These are phyloP conservation scores for Umimayanthus chanpuru DNA, from an alignment of 92 coral and sea anemone genomes.

Conservation along the genomic window DNA sequence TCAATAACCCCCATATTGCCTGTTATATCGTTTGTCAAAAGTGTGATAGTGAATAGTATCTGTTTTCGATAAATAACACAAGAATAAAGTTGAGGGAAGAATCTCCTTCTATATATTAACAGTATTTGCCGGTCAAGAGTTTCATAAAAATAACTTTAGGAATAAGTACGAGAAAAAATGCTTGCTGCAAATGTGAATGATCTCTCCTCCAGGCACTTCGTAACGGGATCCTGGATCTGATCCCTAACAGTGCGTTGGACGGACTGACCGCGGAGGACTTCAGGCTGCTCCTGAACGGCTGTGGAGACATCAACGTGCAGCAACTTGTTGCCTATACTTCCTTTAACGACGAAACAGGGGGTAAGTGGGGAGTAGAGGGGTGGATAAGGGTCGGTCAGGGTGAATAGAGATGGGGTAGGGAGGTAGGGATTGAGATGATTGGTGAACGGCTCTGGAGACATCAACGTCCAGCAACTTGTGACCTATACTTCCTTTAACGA, in stretches of 20 bases:
- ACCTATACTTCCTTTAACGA: conserved; percentile 93
- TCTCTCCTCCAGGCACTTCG: conserved; percentile 78
- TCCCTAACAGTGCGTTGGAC: conserved; percentile 86
- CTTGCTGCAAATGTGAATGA: neutral
- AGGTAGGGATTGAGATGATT: conserved; percentile 11
- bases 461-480: conserved; percentile 87
- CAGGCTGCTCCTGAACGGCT: conserved; percentile 88
- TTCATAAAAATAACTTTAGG: neutral
- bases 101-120: no score
- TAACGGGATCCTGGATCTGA: conserved; percentile 84
- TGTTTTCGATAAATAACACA: no score
- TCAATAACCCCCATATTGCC: no score
- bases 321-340: conserved; percentile 91
- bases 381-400: no score
- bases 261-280: conserved; percentile 96
- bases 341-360: conserved; percentile 97
- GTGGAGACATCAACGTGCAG: conserved; percentile 91
- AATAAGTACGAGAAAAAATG: neutral
- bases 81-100: no score
- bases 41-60: no score
- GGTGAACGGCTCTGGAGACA: conserved; percentile 85
- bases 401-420: no score
- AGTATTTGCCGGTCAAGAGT: no score
- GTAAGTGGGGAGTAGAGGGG: conserved; percentile 32
- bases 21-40: no score